These are phyloP conservation scores for Nothocercus julius DNA, from an alignment of 2,113 vertebrate genomes.

Conservation along the genomic window DNA sequence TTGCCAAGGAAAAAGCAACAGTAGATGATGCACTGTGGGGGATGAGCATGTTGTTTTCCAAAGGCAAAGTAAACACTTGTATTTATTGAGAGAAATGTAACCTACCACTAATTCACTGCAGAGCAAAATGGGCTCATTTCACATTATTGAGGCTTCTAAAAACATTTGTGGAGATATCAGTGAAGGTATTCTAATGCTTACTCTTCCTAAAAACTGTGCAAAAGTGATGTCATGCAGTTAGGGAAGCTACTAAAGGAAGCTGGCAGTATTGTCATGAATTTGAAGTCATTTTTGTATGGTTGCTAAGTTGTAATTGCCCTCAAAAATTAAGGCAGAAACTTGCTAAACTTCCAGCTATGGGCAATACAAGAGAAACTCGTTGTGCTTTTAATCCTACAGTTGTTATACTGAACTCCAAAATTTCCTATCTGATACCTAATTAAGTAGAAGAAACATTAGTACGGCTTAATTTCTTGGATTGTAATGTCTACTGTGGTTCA, in stretches of 20 bases:
- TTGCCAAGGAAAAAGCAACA: not conserved
- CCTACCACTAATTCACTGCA: not conserved
- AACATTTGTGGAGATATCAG: constrained; percentile 16
- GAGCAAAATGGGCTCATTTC: not conserved
- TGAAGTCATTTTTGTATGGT: not conserved
- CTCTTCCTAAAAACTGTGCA: not conserved
- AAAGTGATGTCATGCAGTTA: constrained; percentile 12
- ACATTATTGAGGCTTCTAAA: not conserved
- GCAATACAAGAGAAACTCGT: not conserved
- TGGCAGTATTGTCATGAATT: not conserved
- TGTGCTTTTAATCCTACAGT: not conserved
- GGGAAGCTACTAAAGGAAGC: not conserved
- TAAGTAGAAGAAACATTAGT: not conserved
- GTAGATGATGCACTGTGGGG: not conserved
- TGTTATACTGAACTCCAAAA: not conserved
- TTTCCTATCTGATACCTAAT: not conserved
- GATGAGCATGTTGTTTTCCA: not conserved
- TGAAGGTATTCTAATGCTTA: constrained; percentile 47
- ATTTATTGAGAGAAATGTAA: not conserved
- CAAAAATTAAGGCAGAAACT: not conserved
- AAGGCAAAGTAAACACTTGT: not conserved
- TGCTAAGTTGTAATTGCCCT: not conserved
- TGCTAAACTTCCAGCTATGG: not conserved
- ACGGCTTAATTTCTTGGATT: not conserved
- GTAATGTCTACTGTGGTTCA: not conserved